Evolutionary conservation across 1,140 invertebrate genomes (phyloP).

Genomic region (Polypedilum vanderplanki): DNA sequence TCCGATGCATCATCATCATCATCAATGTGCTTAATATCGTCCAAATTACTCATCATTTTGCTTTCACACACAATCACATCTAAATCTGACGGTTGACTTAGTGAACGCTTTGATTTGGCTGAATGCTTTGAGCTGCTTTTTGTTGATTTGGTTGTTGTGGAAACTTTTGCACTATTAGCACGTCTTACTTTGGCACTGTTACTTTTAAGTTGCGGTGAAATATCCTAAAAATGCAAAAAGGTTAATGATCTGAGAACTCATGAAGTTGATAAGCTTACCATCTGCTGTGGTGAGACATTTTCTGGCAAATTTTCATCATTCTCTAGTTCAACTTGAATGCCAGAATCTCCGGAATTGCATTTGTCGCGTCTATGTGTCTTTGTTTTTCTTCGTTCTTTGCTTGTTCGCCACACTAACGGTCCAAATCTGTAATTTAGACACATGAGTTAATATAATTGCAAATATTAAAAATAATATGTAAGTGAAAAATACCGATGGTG

Average conservation of each 20-base stretch:
- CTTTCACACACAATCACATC: conserved; percentile 47
- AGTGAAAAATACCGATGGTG: conserved; percentile 18
- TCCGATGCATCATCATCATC: conserved; percentile 27
- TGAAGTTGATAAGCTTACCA: background rate
- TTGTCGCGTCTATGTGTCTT: conserved; percentile 62
- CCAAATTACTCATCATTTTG: conserved; percentile 24
- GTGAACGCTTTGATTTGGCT: conserved; percentile 48
- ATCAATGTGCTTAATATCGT: conserved; percentile 27
- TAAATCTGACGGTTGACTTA: conserved; percentile 65
- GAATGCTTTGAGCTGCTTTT: conserved; percentile 34
- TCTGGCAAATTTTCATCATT: conserved; percentile 40
- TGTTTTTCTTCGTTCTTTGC: conserved; percentile 62
- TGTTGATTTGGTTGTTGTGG: conserved; percentile 31
- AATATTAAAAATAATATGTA: too few relatives aligned
- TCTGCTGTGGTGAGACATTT: conserved; percentile 16
- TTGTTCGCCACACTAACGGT: conserved; percentile 61
- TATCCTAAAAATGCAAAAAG: conserved; percentile 24
- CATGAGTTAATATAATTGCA: too few relatives aligned
- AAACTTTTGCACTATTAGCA: conserved; percentile 39
- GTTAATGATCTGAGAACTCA: background rate
- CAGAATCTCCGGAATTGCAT: conserved; percentile 68
- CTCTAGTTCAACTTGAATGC: conserved; percentile 61
- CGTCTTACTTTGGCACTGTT: conserved; percentile 35
- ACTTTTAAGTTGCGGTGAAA: background rate
- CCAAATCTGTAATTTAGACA: conserved; percentile 50